phyloP scores from a whole-genome alignment of 1,140 invertebrate genomes.

The Calephelis nemesis region DNA sequence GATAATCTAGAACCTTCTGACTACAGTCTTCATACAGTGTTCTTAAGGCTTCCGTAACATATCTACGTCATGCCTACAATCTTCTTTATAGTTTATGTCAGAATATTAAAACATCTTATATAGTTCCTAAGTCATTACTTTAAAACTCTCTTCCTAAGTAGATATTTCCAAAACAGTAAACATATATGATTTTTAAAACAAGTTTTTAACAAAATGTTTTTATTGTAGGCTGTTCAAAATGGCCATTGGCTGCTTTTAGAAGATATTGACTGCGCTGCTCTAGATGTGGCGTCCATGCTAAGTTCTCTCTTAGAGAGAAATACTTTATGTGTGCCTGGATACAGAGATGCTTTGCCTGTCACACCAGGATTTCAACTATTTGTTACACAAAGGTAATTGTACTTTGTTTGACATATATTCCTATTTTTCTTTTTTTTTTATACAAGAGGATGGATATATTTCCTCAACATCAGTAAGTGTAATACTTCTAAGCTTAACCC shows the following conservation, averaged over 20 bases:
- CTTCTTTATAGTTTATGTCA: too few relatives aligned
- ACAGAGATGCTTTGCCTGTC: constrained; percentile 88
- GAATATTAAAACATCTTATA: too few relatives aligned
- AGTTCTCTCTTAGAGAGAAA: constrained; percentile 91
- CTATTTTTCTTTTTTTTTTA: neutral
- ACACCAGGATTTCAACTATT: constrained; percentile 94
- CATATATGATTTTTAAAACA: too few relatives aligned
- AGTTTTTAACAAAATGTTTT: constrained; percentile 1
- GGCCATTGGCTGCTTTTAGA: constrained; percentile 97
- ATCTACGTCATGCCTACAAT: too few relatives aligned
- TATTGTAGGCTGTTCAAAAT: constrained; percentile 86
- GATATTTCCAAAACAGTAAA: too few relatives aligned
- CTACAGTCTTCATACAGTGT: too few relatives aligned
- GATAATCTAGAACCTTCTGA: too few relatives aligned
- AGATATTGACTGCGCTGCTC: constrained; percentile 95
- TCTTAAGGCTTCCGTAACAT: too few relatives aligned
- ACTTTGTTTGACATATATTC: neutral
- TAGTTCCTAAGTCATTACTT: too few relatives aligned
- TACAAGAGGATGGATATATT: neutral
- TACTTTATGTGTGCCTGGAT: constrained; percentile 91
- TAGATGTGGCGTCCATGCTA: constrained; percentile 94
- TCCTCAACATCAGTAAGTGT: too few relatives aligned
- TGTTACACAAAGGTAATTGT: constrained; percentile 88
- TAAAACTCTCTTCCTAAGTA: too few relatives aligned
- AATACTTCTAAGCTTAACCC: neutral